Evolutionary conservation across 2,797 vertebrate species (phyloP).

Genomic region (Acestrorhynchus altus): DNA sequence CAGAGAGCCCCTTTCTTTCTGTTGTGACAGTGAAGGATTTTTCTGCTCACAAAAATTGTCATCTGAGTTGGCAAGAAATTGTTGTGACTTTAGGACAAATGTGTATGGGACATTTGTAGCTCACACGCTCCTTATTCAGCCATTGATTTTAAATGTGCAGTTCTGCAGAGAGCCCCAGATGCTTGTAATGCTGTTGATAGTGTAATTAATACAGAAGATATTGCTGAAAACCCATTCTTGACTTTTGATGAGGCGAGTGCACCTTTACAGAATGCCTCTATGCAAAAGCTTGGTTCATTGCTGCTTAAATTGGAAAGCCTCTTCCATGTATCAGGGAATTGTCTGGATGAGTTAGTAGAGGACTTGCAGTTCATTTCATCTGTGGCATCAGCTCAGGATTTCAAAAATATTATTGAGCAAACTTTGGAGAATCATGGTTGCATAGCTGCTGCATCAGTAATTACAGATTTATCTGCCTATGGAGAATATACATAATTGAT

Average conservation of each 20-base stretch:
- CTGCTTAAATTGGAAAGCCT: conserved; percentile 32
- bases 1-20: not conserved
- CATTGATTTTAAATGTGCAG: conserved; percentile 23
- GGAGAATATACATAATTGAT: no score
- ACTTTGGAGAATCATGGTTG: conserved; percentile 26
- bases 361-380: conserved; percentile 23
- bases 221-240: no score
- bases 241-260: no score
- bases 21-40: not conserved
- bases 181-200: no score
- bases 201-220: no score
- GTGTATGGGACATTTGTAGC: not conserved
- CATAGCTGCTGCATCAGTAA: not conserved
- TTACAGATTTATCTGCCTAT: conserved; percentile 18
- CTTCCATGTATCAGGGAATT: conserved; percentile 20
- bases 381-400: conserved; percentile 9
- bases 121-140: conserved; percentile 20
- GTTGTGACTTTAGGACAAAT: no score
- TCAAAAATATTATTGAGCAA: conserved; percentile 25
- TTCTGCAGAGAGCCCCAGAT: no score
- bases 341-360: no score
- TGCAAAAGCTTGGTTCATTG: no score
- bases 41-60: not conserved
- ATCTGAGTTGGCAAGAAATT: conserved; percentile 14
- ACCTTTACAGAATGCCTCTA: no score